Conservation (phyloP, 1,140 invertebrate species). For the Drosophila funebris region DNA sequence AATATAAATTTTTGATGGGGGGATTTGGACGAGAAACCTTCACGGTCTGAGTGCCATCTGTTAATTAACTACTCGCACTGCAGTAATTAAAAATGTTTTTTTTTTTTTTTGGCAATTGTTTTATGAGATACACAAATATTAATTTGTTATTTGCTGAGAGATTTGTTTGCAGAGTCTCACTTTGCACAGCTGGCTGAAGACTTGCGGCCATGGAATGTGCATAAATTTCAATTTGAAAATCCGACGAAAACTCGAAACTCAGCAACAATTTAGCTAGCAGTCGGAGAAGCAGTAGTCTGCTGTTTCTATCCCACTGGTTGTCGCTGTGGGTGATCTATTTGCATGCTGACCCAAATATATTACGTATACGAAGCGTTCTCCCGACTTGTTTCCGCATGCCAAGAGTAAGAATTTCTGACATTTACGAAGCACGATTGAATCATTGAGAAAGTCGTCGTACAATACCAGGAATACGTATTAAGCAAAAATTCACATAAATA, state of each 20-base stretch:
- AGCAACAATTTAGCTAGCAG: constrained; percentile 3
- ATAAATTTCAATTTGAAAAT: constrained; percentile 28
- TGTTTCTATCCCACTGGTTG: constrained; percentile 5
- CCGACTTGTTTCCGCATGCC: constrained; percentile 38
- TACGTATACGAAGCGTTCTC: constrained; percentile 34
- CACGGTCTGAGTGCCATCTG: constrained; percentile 20
- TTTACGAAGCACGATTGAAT: constrained; percentile 37
- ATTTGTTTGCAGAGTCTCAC: constrained; percentile 7
- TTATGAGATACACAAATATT: constrained; percentile 18
- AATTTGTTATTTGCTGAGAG: constrained; percentile 27
- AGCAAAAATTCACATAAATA: constrained; percentile 31
- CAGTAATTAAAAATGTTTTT: constrained; percentile 10
- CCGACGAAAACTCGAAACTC: constrained; percentile 16
- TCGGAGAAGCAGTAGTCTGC: neutral
- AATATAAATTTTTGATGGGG: neutral
- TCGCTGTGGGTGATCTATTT: constrained; percentile 47
- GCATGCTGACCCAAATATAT: constrained; percentile 47
- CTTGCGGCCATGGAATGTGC: constrained; percentile 31
- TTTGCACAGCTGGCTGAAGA: constrained; percentile 15
- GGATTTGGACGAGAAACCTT: constrained; percentile 22
- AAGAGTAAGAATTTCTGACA: constrained; percentile 41
- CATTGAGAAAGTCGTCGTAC: neutral
- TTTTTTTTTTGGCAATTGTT: constrained; percentile 26
- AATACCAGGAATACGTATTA: constrained; percentile 2
- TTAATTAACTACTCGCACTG: constrained; percentile 32